Base-by-base conservation (phyloP, 2,888 invertebrate species). In the Tetranychus truncatus region DNA sequence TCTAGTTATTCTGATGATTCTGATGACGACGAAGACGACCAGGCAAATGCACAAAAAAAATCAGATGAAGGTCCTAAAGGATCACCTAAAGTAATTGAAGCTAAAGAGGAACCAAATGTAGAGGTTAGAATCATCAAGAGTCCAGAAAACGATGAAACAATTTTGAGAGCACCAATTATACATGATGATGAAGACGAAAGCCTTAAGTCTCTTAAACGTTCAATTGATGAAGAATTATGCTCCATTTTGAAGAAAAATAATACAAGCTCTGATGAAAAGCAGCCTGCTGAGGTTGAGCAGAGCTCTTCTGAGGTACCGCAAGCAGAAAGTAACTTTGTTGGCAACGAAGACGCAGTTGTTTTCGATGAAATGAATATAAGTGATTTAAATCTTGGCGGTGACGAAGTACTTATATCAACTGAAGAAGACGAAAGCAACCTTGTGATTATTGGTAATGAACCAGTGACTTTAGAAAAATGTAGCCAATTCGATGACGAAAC, bases 401-500 rank as follows among this genome's bases (percentile, higher is more conserved):
- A 55, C 15, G 55, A 55, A 55, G 55, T 55, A 15, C 55, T 55
- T 15, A 55, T 55, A 55, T 15, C 55, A 55, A 55, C 55, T 9
- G 55, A 15, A 9, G 55, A 55, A 8, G 55, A 55, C 3, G 55
- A 8, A 55, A 55, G 55, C 55, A 55, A 55, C 15, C 9, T 55
- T 9, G 55, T 55, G 9, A 55, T 55, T 55, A 9, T 55, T 6
- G 55, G 55, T 55, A 55, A 15, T 55, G 55, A 55, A 55, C 15
- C 55, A 55, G 55, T 55, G 9, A 15, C 55, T 15, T 55, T 55
- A 55, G 55, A 55, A 55, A 55, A 55, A 55, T 55, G 55, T 55
- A 55, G 6, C 55, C 55, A 55, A 55, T 55, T 55, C 55, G 55
- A 55, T 15, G 72, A 72, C 34, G 72, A 72, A 72, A 72, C 72